Evolutionary conservation across 2,113 vertebrate species (phyloP), one percentile per base, ranked within the genome.

Genomic region (Poecile atricapillus): DNA sequence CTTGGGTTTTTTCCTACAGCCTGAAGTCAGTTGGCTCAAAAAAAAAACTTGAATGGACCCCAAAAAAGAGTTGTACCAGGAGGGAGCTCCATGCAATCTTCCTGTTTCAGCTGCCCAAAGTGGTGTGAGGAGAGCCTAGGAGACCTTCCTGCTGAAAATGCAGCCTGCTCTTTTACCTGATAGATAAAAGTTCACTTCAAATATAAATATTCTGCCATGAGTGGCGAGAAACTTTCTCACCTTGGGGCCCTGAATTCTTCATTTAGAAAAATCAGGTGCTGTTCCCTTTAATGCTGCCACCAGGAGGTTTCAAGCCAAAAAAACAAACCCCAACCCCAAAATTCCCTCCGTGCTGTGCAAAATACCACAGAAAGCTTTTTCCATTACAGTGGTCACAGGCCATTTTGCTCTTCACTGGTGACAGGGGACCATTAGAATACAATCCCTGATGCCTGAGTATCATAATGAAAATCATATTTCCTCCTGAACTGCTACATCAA

Each of bases 401-500:
- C 87, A 93, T 95, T 97, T 94, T 97, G 90, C 74, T 96, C 80
- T 82, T 94, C 85, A 43, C 56, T 90, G 60, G 83, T 92, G 90
- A 92, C 83, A 94, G 78, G 89, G 74, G 88, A 85, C 83, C 60
- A 82, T 96, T 97, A 94, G 91, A 96, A 94, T 35, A 94, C 89
- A 95, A 63, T 93, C 83, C 93, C 85, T 53, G 75, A 75, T 87
- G 90, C 88, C 88, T 90, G 78, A 1, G 13, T 95, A 96, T 97
- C 88, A 3, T 97, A 96, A 97, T 95, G 91, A 95, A 96, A 97
- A 97, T 97, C 91, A 80, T 97, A 95, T 97, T 97, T 97, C 94
- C 94, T 95, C 92, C 90, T 87, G 78, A 94, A 86, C 89, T 77
- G 94, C 84, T 88, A 76, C 95, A 95, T 95, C 95, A 97, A 95